Conservation (phyloP, 2,113 vertebrate species). For the Bos javanicus region DNA sequence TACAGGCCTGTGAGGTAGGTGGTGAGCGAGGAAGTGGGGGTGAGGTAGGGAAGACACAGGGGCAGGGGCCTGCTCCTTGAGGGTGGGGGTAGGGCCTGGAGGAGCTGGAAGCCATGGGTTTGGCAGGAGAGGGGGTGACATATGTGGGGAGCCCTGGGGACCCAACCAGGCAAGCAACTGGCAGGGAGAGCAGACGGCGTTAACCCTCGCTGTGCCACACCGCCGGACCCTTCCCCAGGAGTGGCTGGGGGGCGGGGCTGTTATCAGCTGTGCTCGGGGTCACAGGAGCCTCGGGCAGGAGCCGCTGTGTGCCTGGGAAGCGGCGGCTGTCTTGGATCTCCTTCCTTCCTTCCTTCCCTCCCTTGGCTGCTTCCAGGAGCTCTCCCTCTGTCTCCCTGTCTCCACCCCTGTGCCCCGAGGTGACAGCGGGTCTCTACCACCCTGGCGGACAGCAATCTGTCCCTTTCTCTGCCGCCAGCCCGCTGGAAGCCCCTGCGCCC, state of each 20-base stretch:
- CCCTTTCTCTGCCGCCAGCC: conserved; percentile 75
- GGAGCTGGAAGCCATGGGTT: conserved; percentile 69
- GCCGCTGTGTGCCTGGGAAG: neutral
- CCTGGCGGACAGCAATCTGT: conserved; percentile 77
- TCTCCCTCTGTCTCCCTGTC: neutral
- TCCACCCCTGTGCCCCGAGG: conserved; percentile 50
- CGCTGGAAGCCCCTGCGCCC: conserved; percentile 58
- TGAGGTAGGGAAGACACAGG: neutral
- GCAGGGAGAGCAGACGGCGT: conserved; percentile 69
- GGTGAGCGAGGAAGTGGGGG: neutral
- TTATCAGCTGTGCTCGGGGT: neutral
- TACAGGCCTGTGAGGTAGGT: neutral
- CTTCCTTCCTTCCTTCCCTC: neutral
- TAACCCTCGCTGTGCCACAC: conserved; percentile 71
- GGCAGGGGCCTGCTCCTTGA: conserved; percentile 23
- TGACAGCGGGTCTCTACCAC: conserved; percentile 78
- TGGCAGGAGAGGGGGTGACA: conserved; percentile 81
- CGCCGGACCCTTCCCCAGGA: neutral
- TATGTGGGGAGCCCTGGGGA: conserved; percentile 79
- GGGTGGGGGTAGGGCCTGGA: conserved; percentile 49
- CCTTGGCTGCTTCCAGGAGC: neutral
- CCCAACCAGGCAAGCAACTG: conserved; percentile 74
- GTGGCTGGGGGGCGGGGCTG: neutral
- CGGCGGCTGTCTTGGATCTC: neutral
- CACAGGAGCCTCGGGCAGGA: neutral